A percentile compares a stretch with the other conserved stretches of the same genome.
phyloP scores from a whole-genome alignment of 2,888 invertebrate species.

The Drosophila atripex region DNA sequence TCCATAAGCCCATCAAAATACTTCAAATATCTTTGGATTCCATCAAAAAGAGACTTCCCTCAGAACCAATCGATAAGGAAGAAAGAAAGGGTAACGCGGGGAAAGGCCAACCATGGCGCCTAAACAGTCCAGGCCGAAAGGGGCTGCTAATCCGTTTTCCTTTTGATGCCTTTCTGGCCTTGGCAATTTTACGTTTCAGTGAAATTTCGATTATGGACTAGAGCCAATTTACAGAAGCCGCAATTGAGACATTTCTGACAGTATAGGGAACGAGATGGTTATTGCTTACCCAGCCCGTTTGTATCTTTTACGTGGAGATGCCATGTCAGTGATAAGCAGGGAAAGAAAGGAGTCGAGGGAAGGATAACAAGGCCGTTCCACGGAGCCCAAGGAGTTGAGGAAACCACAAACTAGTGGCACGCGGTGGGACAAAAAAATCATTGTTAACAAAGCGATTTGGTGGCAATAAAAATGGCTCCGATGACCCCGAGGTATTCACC shows the following conservation, averaged over 20 bases:
- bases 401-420: constrained; percentile 60
- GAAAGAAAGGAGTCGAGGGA: constrained; percentile 15
- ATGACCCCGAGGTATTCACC: constrained; percentile 42
- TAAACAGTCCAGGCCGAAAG: constrained; percentile 54
- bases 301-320: constrained; percentile 66
- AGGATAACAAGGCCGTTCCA: constrained; percentile 57
- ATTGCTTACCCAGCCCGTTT: constrained; percentile 55
- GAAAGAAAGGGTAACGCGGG: constrained; percentile 44
- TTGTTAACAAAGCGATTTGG: constrained; percentile 77
- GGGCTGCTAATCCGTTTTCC: constrained; percentile 43
- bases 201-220: constrained; percentile 80
- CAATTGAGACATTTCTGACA: constrained; percentile 76
- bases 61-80: constrained; percentile 49
- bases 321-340: constrained; percentile 69
- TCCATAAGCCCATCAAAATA: neutral
- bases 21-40: constrained; percentile 11
- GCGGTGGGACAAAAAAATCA: constrained; percentile 66
- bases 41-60: constrained; percentile 42
- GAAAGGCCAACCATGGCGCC: constrained; percentile 64
- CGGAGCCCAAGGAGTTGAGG: constrained; percentile 69
- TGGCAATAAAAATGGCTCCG: constrained; percentile 71
- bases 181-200: constrained; percentile 81
- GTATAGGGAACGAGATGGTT: constrained; percentile 66
- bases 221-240: constrained; percentile 72
- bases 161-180: constrained; percentile 23